phyloP scores from a whole-genome alignment of 2,797 vertebrate species.

The Gambusia yucatana region DNA sequence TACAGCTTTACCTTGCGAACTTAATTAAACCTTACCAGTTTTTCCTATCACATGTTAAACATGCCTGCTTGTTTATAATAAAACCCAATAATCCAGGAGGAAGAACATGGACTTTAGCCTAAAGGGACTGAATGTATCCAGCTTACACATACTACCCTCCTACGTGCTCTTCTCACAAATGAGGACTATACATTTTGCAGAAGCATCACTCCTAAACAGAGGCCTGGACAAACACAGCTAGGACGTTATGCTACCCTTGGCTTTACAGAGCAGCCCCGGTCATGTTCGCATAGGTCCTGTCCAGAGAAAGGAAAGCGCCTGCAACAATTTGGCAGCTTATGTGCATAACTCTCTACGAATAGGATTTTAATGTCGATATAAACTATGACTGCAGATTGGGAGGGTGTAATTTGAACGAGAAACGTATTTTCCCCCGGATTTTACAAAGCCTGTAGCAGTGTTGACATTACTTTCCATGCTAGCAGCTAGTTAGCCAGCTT shows the following conservation, averaged over 20 bases:
- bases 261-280: neutral
- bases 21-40: neutral
- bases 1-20: neutral
- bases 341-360: neutral
- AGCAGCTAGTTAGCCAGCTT: constrained; percentile 46
- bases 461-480: constrained; percentile 40
- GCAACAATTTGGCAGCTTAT: neutral
- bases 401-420: constrained; percentile 7
- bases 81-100: neutral
- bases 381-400: neutral
- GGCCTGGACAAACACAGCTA: constrained; percentile 31
- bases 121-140: neutral
- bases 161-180: neutral
- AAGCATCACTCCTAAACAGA: constrained; percentile 6
- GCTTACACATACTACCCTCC: neutral
- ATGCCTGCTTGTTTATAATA: neutral
- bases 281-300: neutral
- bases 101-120: neutral
- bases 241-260: neutral
- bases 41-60: neutral
- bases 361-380: neutral
- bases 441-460: constrained; percentile 18
- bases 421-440: constrained; percentile 7
- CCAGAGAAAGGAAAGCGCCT: neutral
- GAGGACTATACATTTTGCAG: constrained; percentile 12